Conservation (phyloP, 2,113 vertebrate genomes). For the Antechinus stuartii region DNA sequence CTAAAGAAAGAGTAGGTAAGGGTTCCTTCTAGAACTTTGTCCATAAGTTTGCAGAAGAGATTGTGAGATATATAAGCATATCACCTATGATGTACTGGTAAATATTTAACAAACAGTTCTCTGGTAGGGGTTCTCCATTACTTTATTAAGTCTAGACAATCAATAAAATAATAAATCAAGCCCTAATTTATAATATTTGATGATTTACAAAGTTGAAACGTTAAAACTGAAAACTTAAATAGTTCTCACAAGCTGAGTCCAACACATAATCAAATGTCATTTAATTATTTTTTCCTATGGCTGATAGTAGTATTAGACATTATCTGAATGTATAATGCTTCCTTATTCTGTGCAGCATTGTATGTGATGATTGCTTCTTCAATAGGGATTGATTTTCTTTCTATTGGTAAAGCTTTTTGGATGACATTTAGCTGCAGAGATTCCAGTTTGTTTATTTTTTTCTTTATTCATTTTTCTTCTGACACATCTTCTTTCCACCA, state of each 20-base stretch:
- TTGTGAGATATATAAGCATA: background rate
- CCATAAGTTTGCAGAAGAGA: background rate
- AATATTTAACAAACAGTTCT: background rate
- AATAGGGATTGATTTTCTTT: background rate
- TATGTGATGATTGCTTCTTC: background rate
- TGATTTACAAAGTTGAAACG: background rate
- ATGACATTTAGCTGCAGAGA: background rate
- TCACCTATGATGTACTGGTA: background rate
- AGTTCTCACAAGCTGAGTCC: background rate
- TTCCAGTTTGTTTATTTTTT: background rate
- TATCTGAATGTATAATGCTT: background rate
- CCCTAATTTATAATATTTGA: background rate
- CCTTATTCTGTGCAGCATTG: background rate
- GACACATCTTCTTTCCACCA: conserved; percentile 21
- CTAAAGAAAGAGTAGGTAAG: background rate
- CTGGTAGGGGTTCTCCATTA: background rate
- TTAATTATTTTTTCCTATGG: background rate
- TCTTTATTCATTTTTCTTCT: background rate
- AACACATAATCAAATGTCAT: background rate
- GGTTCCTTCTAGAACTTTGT: background rate
- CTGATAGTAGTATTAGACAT: background rate
- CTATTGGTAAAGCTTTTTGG: background rate
- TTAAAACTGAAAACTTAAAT: background rate
- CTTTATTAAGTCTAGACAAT: background rate
- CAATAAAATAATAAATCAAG: background rate